Evolutionary conservation across 2,888 invertebrate genomes (phyloP), one percentile per base, ranked within the genome.

Genomic region (Standfussiana lucernea): DNA sequence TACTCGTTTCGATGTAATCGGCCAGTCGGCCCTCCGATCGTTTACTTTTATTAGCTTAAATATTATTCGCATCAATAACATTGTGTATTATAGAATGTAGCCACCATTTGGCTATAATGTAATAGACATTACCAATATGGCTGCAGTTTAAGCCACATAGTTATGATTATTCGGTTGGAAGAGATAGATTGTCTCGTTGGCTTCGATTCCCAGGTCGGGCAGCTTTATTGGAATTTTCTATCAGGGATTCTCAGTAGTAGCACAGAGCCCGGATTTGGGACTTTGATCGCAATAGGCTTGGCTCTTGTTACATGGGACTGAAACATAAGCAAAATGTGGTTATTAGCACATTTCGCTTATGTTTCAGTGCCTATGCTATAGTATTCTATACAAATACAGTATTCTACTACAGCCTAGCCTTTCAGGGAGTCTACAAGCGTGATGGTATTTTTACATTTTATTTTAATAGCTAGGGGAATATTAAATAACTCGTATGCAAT

Each of bases 31-130:
- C 70, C 65, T 45, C 80, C 50, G 75, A 73, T 72, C 77, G 73
- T 86, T 88, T 75, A 78, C 82, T 86, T 84, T 88, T 88, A 83
- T 86, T 79, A 82, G 79, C 84, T 82, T 81, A 84, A 82, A 88
- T 88, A 83, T 86, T 75, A 88, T 75, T 68, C 65, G 66, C 42
- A 66, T 86, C 75, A 77, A 73, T 77, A 72, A 50, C 69, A 79
- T 65, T 66, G 50, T 53, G 61, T 74, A 68, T 59, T 67, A 79
- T 64, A 42, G 35, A 56, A 62, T 40, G 37, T 37, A 47, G 59
- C 37, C 40, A 47, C 18, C 24, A 37, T 64, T 68, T 82, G 35
- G 40, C 37, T 21, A 21, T 10, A n/a, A 32, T 72, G 42, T 32
- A 18, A 53, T 37, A 42, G 8, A 10, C 13, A 35, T 73, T 45